Conservation (phyloP, 2,113 vertebrate genomes). For the Alligator sinensis region DNA sequence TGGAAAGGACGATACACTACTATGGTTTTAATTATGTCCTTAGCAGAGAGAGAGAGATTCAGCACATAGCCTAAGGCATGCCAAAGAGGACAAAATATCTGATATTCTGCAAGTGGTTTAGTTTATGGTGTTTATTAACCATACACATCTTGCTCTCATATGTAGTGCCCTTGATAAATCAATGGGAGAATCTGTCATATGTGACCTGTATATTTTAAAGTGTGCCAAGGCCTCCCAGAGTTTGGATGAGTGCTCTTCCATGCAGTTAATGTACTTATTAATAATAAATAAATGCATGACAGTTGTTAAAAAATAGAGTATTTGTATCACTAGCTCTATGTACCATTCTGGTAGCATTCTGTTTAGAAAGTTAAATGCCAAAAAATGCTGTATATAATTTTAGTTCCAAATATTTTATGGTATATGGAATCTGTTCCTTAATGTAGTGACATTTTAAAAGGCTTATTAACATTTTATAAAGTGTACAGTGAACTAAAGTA, state of each 20-base stretch:
- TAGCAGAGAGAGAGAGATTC: background rate
- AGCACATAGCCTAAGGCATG: no score
- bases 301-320: background rate
- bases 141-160: background rate
- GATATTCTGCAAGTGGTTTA: background rate
- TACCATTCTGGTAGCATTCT: background rate
- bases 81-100: background rate
- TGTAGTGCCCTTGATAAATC: background rate
- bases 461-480: constrained; percentile 71
- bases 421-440: constrained; percentile 41
- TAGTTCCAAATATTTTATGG: constrained; percentile 26
- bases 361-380: constrained; percentile 8
- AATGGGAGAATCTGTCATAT: background rate
- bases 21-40: background rate
- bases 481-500: constrained; percentile 47
- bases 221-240: background rate
- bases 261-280: background rate
- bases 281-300: background rate
- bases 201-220: background rate
- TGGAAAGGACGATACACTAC: background rate
- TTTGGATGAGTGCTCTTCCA: background rate
- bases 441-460: constrained; percentile 33
- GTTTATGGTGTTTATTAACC: no score
- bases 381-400: constrained; percentile 19
- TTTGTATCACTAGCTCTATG: background rate